These are phyloP conservation scores for Vulpes vulpes DNA, from an alignment of 2,113 vertebrate genomes.

Conservation along the genomic window DNA sequence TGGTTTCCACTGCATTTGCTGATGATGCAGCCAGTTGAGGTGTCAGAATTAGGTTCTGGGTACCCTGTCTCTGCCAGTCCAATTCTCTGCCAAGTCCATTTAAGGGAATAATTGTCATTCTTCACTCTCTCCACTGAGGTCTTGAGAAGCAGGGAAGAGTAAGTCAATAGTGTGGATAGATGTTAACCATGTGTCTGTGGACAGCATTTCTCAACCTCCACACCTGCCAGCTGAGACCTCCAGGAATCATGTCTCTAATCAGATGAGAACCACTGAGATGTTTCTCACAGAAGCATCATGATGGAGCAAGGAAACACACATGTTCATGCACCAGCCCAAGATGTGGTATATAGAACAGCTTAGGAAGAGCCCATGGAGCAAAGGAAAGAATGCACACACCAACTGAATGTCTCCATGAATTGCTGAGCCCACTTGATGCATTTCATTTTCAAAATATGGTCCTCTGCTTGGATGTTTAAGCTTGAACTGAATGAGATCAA, in stretches of 20 bases:
- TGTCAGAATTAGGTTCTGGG: neutral
- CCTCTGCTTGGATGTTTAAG: neutral
- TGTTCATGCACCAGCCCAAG: no score
- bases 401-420: neutral
- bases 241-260: neutral
- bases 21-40: fast-evolving
- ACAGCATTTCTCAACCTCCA: neutral
- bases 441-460: constrained; percentile 45
- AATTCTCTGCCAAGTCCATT: no score
- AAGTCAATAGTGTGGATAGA: neutral
- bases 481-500: constrained; percentile 20
- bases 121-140: neutral
- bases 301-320: neutral
- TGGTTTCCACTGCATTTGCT: neutral
- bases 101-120: neutral
- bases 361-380: neutral
- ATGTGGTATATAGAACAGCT: neutral
- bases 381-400: neutral
- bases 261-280: neutral
- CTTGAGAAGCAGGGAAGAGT: neutral
- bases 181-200: neutral
- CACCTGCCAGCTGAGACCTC: neutral
- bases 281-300: neutral
- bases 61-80: neutral
- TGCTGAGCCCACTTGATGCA: neutral